Percentiles rank a stretch among this genome's conserved stretches.
Evolutionary conservation across 2,797 vertebrate genomes (phyloP).

Genomic region (Oryzias sinensis): DNA sequence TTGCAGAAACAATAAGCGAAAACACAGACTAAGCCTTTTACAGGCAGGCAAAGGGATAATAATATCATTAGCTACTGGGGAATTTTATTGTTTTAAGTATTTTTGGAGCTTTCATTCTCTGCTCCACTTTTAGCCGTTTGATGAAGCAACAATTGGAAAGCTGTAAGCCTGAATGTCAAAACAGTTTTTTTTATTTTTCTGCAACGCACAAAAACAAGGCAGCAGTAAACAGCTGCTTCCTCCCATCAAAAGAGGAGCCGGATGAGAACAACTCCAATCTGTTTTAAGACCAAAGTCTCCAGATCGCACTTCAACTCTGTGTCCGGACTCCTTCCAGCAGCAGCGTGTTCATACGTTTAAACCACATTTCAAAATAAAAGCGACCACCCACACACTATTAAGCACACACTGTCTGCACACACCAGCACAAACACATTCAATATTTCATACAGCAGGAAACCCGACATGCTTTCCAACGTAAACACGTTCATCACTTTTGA

Average conservation of each 20-base stretch:
- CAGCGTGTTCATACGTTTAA: too few relatives aligned
- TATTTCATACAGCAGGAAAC: too few relatives aligned
- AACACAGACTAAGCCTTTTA: slow-evolving; percentile 41
- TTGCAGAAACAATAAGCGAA: slow-evolving; percentile 61
- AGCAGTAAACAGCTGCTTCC: slow-evolving; percentile 25
- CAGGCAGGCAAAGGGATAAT: slow-evolving; percentile 41
- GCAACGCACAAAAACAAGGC: slow-evolving; percentile 28
- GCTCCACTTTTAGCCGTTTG: slow-evolving; percentile 52
- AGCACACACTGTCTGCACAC: too few relatives aligned
- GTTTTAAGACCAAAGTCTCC: slow-evolving; percentile 22
- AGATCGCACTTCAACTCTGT: too few relatives aligned
- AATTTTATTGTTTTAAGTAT: slow-evolving; percentile 50
- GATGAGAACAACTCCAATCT: slow-evolving; percentile 15
- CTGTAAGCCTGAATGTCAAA: slow-evolving; percentile 46
- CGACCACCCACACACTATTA: too few relatives aligned
- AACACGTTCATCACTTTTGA: too few relatives aligned
- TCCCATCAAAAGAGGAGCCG: slow-evolving; percentile 24
- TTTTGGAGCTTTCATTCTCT: slow-evolving; percentile 49
- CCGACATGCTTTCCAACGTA: too few relatives aligned
- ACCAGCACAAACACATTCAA: too few relatives aligned
- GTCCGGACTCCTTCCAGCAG: too few relatives aligned
- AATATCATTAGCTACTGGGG: slow-evolving; percentile 57
- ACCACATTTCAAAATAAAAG: too few relatives aligned
- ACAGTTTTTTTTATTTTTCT: neutral
- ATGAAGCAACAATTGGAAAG: slow-evolving; percentile 58